Base-by-base conservation (phyloP, 2,888 invertebrate genomes). In the Cyrtodaria siliqua region DNA sequence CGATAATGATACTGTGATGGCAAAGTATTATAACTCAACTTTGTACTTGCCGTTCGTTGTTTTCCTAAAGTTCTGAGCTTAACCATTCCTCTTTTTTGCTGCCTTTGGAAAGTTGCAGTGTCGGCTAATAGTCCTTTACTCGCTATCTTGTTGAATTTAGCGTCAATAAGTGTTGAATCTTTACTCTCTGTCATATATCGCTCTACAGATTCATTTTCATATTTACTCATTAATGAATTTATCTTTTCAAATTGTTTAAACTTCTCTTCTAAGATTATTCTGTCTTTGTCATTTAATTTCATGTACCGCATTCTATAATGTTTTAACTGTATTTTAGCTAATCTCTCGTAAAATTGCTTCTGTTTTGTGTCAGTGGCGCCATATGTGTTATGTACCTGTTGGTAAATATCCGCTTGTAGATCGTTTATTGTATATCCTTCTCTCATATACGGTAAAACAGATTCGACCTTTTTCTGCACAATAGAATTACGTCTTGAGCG, bases 341-440 rank as follows among this genome's bases (percentile, higher is more conserved):
- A 23, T 52, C 42, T 29, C 52, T 44, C 44, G n/a, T 18, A 20
- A 44, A 44, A 44, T 20, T 44, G 44, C 16, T 44, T 44, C 20
- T 44, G n/a, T 44, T 50, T 62, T 52, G 40, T 42, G 50, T 62
- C 62, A 23, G 52, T 52, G 4, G 50, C 50, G 9, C 69, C 69
- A 29, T 75, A 75, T 12, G 64, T 29, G 20, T 60, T 60, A 20
- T 75, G 69, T 29, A 75, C 69, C 33, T 75, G 59, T 52, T 69
- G 63, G 47, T 75, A 75, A n/a, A 69, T 64, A 20, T 57, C 33
- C 12, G 69, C 59, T 29, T 60, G 63, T 24, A 75, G 52, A 23
- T 69, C 64, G 55, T 61, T 68, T 6, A 75, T 55, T 14, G 49
- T 57, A 42, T 75, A 75, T 23, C 53, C 60, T n/a, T 55, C n/a